These are phyloP conservation scores for Drosophila vallismaia DNA, from an alignment of 2,888 invertebrate species.

Conservation along the genomic window DNA sequence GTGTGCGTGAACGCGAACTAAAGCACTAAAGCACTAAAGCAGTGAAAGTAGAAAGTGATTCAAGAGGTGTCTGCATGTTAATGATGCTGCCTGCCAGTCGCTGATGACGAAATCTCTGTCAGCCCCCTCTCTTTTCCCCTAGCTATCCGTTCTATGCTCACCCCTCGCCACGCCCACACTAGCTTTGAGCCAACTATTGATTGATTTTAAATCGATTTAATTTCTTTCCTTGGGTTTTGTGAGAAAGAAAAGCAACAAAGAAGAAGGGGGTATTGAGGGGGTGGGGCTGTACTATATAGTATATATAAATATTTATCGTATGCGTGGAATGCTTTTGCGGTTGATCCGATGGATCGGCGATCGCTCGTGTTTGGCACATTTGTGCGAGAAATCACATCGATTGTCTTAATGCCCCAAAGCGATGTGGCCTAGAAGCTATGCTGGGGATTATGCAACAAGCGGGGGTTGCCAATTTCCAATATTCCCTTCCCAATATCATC, in stretches of 20 bases:
- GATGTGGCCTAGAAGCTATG: too few species aligned
- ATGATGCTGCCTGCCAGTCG: slow-evolving; percentile 34
- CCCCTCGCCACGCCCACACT: not conserved
- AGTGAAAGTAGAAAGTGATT: slow-evolving; percentile 73
- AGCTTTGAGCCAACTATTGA: slow-evolving; percentile 17
- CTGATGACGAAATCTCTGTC: slow-evolving; percentile 14
- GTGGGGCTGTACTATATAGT: not conserved
- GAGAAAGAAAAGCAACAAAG: not conserved
- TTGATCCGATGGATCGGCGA: slow-evolving; percentile 53
- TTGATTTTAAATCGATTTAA: slow-evolving; percentile 39
- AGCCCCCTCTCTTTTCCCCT: not conserved
- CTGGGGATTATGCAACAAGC: slow-evolving; percentile 38
- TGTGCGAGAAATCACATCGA: slow-evolving; percentile 77
- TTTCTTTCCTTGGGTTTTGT: slow-evolving; percentile 19
- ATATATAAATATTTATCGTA: too few species aligned
- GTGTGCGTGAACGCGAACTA: slow-evolving; percentile 5
- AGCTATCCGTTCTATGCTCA: not conserved
- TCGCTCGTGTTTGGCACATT: slow-evolving; percentile 76
- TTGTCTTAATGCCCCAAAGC: slow-evolving; percentile 50
- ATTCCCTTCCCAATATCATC: too few species aligned
- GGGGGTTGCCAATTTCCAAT: not conserved
- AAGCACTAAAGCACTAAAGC: slow-evolving; percentile 58
- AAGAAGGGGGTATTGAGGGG: not conserved
- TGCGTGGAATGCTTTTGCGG: slow-evolving; percentile 10
- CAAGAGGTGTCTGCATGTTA: slow-evolving; percentile 48